Conservation (phyloP, 2,113 vertebrate genomes). For the Phrynosoma blainvillii region DNA sequence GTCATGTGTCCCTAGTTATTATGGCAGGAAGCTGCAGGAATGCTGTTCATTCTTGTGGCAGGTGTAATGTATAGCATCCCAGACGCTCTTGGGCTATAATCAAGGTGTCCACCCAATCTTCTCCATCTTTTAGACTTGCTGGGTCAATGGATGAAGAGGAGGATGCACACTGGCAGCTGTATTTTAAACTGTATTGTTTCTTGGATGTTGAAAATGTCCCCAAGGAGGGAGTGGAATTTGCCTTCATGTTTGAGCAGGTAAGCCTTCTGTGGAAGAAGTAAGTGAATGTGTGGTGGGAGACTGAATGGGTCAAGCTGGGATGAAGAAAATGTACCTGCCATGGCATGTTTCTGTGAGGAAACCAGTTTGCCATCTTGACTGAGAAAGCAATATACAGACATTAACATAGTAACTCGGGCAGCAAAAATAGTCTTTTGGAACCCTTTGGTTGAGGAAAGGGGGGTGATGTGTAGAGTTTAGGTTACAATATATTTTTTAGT, state of each 20-base stretch:
- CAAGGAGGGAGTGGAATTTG: conserved; percentile 92
- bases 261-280: neutral
- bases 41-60: neutral
- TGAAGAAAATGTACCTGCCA: neutral
- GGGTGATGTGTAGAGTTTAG: neutral
- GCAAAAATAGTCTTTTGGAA: neutral
- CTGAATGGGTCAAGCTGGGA: neutral
- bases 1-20: neutral
- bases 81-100: neutral
- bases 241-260: conserved; percentile 97
- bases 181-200: conserved; percentile 95
- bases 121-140: conserved; percentile 75
- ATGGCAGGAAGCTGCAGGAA: neutral
- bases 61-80: too few species aligned
- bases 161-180: conserved; percentile 88
- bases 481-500: neutral
- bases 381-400: neutral
- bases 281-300: too few species aligned
- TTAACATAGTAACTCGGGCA: neutral
- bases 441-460: neutral
- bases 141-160: conserved; percentile 86
- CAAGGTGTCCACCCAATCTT: rapidly evolving
- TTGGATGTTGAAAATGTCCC: conserved; percentile 92
- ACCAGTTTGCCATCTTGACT: neutral
- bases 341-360: neutral